Base-by-base conservation (phyloP, 1,140 invertebrate species). In the Platorchestia sp. region DNA sequence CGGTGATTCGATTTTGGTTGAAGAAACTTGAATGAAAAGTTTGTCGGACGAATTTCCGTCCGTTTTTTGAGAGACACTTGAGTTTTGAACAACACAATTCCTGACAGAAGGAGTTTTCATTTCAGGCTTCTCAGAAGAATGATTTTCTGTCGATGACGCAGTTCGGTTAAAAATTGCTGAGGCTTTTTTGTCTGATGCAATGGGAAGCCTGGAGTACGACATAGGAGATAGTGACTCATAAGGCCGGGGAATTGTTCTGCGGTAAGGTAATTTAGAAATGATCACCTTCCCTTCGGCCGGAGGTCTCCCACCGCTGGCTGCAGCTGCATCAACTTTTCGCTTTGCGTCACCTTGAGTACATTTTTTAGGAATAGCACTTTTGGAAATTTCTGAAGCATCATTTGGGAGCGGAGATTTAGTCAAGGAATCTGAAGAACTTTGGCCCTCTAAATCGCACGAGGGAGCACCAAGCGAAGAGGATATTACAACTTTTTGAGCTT, bases 241-340 rank as follows among this genome's bases (percentile, higher is more conserved):
- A 43, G 41, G 5, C 10, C 44, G 22, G 41, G 41, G 87, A 42
- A 90, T 14, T 16, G 44, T 14, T 36, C 44, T 90, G 41, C 87
- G 87, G 44, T 90, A 90, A 90, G 87, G 87, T 41, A 90, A 44
- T 90, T 45, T 90, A 90, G 87, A 90, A 90, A 90, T 90, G 0
- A 90, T 90, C 41, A 43, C 41, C 44, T 90, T 90, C 14, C 87
- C 87, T 10, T 45, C 42, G 10, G 19, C 44, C 36, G 59, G 59
- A 75, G 36, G 59, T 75, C 27, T 75, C 27, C 59, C 14, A 36
- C 27, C 36, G 27, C 14, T 36, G 59, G 59, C 59, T 75, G 59
- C 1, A 75, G 14, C 10, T 22, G 3, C 1, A 22, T 75, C 36
- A 10, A 22, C 14, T 51, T 51, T 6, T 75, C 36, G 14, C 36